Conservation (phyloP, 1,140 invertebrate genomes). For the Drosophila sproati region DNA sequence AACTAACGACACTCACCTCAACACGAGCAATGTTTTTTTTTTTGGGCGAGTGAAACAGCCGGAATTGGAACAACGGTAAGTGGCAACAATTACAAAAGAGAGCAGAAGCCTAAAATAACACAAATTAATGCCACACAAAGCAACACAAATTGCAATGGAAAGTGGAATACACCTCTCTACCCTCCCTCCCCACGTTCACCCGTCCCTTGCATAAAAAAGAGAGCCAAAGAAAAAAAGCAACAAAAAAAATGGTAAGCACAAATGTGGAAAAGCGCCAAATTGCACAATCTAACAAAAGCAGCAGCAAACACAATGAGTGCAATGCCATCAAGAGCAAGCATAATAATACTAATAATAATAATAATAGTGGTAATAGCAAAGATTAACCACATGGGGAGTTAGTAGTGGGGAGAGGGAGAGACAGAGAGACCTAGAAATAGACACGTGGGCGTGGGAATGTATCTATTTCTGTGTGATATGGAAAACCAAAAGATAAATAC, state of each 20-base stretch:
- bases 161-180: slow-evolving; percentile 13
- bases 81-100: slow-evolving; percentile 63
- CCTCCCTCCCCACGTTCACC: neutral
- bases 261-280: slow-evolving; percentile 74
- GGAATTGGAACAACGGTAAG: slow-evolving; percentile 68
- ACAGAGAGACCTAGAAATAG: slow-evolving; percentile 71
- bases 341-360: slow-evolving; percentile 34
- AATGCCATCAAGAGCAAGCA: slow-evolving; percentile 40
- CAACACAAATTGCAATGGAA: slow-evolving; percentile 57
- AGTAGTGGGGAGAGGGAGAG: too few relatives aligned
- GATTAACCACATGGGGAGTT: slow-evolving; percentile 22
- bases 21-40: neutral
- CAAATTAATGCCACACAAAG: slow-evolving; percentile 54
- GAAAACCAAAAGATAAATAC: slow-evolving; percentile 5
- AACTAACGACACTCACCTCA: slow-evolving; percentile 15
- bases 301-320: slow-evolving; percentile 43
- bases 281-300: slow-evolving; percentile 60
- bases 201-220: slow-evolving; percentile 6
- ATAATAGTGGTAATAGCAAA: slow-evolving; percentile 43
- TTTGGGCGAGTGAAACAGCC: slow-evolving; percentile 8
- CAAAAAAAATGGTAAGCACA: slow-evolving; percentile 43
- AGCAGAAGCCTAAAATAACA: slow-evolving; percentile 48
- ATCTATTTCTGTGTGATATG: slow-evolving; percentile 69
- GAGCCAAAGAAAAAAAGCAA: slow-evolving; percentile 26
- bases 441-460: slow-evolving; percentile 78